phyloP scores from a whole-genome alignment of 92 coral and sea anemone genomes.

The Phenganax stokvisi region DNA sequence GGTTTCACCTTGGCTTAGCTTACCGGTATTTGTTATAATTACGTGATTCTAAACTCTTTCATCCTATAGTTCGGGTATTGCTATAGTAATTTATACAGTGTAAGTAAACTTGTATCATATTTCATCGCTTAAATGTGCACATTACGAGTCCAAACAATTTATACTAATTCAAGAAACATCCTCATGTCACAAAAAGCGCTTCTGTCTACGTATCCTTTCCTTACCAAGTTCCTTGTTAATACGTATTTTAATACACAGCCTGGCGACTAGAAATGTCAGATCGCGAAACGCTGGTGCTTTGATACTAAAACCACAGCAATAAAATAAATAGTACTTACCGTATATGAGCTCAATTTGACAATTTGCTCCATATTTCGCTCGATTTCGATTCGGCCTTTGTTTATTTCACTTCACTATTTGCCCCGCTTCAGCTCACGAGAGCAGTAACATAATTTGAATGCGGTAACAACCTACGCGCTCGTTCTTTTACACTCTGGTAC shows the following conservation, averaged over 20 bases:
- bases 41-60: background rate
- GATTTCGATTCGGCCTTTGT: background rate
- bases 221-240: background rate
- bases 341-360: conserved; percentile 9
- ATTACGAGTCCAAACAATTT: background rate
- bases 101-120: background rate
- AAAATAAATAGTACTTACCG: background rate
- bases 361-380: conserved; percentile 25
- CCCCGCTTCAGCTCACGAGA: conserved; percentile 19
- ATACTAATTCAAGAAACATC: background rate
- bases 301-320: background rate
- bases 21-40: background rate
- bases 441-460: conserved; percentile 2
- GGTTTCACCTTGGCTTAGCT: conserved; percentile 7
- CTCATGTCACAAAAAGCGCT: background rate
- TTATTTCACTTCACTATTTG: background rate
- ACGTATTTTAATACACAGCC: background rate
- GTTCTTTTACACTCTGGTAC: background rate
- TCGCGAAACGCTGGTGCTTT: background rate
- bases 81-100: no score
- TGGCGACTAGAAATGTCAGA: background rate
- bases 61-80: no score
- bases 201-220: background rate
- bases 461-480: background rate
- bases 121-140: background rate